These are phyloP conservation scores for Pheosia tremula DNA, from an alignment of 2,888 invertebrate genomes.

Conservation along the genomic window DNA sequence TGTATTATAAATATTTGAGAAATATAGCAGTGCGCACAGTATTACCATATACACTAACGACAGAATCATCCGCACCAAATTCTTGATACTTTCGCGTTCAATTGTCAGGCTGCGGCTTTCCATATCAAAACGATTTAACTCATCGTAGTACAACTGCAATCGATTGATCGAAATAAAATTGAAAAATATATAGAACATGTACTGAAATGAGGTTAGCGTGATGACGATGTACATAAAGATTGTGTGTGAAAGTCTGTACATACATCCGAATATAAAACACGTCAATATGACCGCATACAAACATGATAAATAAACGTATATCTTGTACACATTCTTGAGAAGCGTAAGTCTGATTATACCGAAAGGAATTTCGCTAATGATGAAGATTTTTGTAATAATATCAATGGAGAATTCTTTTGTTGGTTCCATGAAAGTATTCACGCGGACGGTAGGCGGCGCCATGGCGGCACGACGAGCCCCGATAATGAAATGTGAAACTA, in stretches of 20 bases:
- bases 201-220: slow-evolving; percentile 14
- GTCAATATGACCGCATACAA: slow-evolving; percentile 20
- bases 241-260: neutral
- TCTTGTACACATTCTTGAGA: slow-evolving; percentile 31
- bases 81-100: slow-evolving; percentile 43
- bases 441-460: slow-evolving; percentile 49
- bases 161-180: slow-evolving; percentile 46
- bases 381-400: slow-evolving; percentile 49
- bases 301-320: slow-evolving; percentile 3
- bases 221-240: too few relatives aligned
- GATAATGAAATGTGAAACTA: neutral
- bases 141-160: slow-evolving; percentile 47
- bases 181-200: slow-evolving; percentile 38
- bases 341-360: slow-evolving; percentile 52
- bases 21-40: slow-evolving; percentile 24
- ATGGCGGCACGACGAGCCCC: slow-evolving; percentile 24
- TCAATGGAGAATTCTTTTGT: slow-evolving; percentile 46
- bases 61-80: slow-evolving; percentile 35
- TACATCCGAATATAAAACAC: slow-evolving; percentile 7
- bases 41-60: slow-evolving; percentile 31
- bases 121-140: slow-evolving; percentile 54
- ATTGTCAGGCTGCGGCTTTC: slow-evolving; percentile 52
- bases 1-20: slow-evolving; percentile 12
- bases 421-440: slow-evolving; percentile 53
- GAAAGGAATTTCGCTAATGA: slow-evolving; percentile 40